These are phyloP conservation scores for Mugil cephalus DNA, from an alignment of 2,113 vertebrate genomes.

Conservation along the genomic window DNA sequence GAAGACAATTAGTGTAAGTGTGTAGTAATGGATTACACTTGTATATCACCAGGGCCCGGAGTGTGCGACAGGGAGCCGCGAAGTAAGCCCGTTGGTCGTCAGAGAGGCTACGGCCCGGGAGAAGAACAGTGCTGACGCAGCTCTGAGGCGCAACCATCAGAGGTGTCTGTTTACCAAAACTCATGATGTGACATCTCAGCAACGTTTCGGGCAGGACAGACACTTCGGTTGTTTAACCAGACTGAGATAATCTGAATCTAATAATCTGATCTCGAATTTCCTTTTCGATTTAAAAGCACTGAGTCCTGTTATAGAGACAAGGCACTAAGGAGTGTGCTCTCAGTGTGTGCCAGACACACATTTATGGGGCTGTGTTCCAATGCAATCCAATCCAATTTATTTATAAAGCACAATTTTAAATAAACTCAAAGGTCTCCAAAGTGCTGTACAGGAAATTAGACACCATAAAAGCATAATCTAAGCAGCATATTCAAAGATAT, in stretches of 20 bases:
- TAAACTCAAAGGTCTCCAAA: too few relatives aligned
- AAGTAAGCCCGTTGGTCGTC: constrained; percentile 30
- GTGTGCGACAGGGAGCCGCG: constrained; percentile 14
- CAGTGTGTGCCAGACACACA: too few relatives aligned
- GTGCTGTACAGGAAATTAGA: too few relatives aligned
- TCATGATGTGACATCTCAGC: constrained; percentile 15
- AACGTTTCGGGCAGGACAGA: constrained; percentile 1
- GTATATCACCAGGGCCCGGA: constrained; percentile 40
- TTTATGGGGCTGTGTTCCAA: too few relatives aligned
- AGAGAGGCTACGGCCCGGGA: constrained; percentile 23
- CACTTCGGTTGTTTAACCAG: constrained; percentile 2
- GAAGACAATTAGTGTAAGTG: constrained; percentile 73
- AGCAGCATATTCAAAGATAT: too few relatives aligned
- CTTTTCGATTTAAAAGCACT: too few relatives aligned
- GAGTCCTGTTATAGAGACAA: too few relatives aligned
- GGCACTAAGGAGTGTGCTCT: too few relatives aligned
- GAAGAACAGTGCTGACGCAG: constrained; percentile 32
- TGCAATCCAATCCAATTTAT: too few relatives aligned
- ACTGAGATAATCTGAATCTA: not conserved
- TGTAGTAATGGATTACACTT: constrained; percentile 68
- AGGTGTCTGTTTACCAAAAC: constrained; percentile 17
- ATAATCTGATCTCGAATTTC: not conserved
- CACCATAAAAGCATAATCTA: too few relatives aligned
- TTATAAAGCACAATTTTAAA: too few relatives aligned
- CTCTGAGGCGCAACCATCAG: constrained; percentile 45